Evolutionary conservation across 2,113 vertebrate species (phyloP), one percentile per base, ranked within the genome.

Genomic region (Protobothrops flavoviridis): DNA sequence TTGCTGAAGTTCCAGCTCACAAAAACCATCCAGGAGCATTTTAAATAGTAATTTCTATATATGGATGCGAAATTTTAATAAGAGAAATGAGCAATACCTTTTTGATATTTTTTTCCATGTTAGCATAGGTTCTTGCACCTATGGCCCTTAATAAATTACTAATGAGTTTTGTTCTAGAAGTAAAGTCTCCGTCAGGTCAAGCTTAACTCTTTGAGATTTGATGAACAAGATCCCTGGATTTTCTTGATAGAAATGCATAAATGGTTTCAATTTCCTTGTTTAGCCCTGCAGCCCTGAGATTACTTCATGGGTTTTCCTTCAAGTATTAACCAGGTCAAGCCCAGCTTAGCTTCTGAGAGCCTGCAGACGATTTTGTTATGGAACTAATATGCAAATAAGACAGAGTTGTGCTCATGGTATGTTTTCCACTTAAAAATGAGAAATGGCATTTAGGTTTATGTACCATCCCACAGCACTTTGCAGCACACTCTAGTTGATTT

Each of bases 1-100:
- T 95, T 93, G 6, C 57, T 93, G 91, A 96, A 90, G 94, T 92
- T 95, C 21, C 48, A 1, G 3, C 56, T 10, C 94, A 94, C 94
- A 94, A 96, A 91, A 0, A 91, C 88, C 93, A 57, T 69, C 85
- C 61, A 86, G 61, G 87, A 92, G n/a, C 69, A 61, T 0, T 26
- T 33, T 90, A 61, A 95, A 89, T 85, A 89, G 87, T 45, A 92
- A 50, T 52, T 53, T 1, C 57, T 69, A 61, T 87, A 59, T 91
- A 0, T 90, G 86, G 33, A 81, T 2, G 17, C 17, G 21, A 2
- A 29, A 45, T 50, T 33, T 2, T 0, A 13, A 89, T 24, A 93
- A 59, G 45, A 89, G 56, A 93, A 26, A 33, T 6, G 91, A 86
- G 64, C 87, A 17, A 45, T 74, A 90, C 39, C 8, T 52, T 52